Conservation (phyloP, 2,113 vertebrate genomes). For the Mesitornis unicolor region DNA sequence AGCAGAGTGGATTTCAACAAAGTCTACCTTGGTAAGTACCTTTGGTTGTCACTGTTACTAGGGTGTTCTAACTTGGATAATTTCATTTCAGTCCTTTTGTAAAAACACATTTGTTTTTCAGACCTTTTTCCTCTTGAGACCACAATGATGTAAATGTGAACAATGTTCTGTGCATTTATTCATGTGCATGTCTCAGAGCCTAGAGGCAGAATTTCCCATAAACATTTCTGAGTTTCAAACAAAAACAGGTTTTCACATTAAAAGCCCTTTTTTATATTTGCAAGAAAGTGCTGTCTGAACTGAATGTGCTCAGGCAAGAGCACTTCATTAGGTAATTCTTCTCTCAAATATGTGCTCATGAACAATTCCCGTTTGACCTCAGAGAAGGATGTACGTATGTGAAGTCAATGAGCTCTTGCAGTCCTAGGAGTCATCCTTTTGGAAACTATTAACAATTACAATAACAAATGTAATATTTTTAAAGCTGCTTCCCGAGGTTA, state of each 20-base stretch:
- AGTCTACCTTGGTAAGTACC: background rate
- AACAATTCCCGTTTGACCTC: background rate
- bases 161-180: background rate
- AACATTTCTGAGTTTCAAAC: background rate
- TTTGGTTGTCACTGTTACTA: background rate
- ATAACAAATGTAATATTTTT: background rate
- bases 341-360: background rate
- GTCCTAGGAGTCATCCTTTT: background rate
- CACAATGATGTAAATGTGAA: background rate
- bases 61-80: background rate
- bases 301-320: background rate
- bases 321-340: constrained; percentile 41
- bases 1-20: background rate
- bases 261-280: background rate
- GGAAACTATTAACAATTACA: background rate
- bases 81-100: background rate
- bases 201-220: constrained; percentile 3
- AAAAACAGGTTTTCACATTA: constrained; percentile 24
- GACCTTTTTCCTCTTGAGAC: background rate
- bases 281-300: background rate
- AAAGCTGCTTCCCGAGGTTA: constrained; percentile 1
- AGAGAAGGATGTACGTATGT: background rate
- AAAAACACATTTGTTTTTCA: constrained; percentile 25
- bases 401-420: background rate
- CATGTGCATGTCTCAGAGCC: background rate